Percentiles rank a stretch among this genome's conserved stretches.
Evolutionary conservation across 2,888 invertebrate species (phyloP).

Genomic region (Baronia brevicornis): DNA sequence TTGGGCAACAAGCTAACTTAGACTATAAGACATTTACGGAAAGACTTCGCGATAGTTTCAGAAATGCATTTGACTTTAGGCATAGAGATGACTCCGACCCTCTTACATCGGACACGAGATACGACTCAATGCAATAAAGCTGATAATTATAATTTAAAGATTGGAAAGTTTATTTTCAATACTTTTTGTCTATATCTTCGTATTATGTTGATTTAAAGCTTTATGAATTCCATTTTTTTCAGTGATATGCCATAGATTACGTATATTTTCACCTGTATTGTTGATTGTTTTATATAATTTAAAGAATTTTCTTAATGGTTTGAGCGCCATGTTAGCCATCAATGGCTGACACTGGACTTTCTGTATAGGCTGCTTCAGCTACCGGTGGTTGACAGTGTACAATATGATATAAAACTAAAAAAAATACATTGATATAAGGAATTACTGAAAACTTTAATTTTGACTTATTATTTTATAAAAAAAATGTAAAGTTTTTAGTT

Average conservation of each 20-base stretch:
- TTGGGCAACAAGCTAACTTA: slow-evolving; percentile 86
- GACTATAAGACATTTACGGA: slow-evolving; percentile 92
- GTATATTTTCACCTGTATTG: slow-evolving; percentile 1
- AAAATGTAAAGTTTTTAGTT: too few species aligned
- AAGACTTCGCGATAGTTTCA: slow-evolving; percentile 85
- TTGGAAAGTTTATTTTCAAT: too few species aligned
- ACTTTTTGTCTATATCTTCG: too few species aligned
- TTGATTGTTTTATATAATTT: neutral
- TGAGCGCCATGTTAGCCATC: too few species aligned
- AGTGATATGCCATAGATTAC: slow-evolving; percentile 1
- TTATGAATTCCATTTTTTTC: neutral
- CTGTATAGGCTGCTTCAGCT: too few species aligned
- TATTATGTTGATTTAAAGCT: slow-evolving; percentile 1
- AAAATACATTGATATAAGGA: too few species aligned
- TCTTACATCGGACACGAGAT: slow-evolving; percentile 58
- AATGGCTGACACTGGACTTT: too few species aligned
- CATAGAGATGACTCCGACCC: slow-evolving; percentile 54
- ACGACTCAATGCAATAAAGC: slow-evolving; percentile 75
- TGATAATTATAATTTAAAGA: slow-evolving; percentile 7
- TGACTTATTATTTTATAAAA: too few species aligned
- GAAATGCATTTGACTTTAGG: slow-evolving; percentile 54
- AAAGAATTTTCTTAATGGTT: neutral
- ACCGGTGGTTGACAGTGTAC: too few species aligned
- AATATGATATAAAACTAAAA: too few species aligned
- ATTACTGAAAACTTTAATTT: too few species aligned